Conservation (phyloP, 2,888 invertebrate genomes). For the Chrysotoxum bicinctum region DNA sequence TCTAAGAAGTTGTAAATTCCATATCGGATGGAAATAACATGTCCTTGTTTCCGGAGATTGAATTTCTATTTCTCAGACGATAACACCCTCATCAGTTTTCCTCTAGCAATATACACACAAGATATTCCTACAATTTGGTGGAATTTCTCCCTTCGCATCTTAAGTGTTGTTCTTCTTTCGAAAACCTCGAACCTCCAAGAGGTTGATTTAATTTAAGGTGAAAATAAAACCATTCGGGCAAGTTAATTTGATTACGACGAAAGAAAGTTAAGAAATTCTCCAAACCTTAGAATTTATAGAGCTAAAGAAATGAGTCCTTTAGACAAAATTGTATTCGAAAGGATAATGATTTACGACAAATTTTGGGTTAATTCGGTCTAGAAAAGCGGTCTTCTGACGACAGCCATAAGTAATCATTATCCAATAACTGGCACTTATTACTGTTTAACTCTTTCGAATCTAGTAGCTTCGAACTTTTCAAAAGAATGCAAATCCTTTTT, state of each 20-base stretch:
- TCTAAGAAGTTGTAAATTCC: background rate
- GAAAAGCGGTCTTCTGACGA: background rate
- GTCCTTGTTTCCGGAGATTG: background rate
- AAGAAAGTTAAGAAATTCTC: background rate
- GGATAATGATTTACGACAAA: background rate
- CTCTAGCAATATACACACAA: slow-evolving; percentile 30
- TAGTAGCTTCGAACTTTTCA: background rate
- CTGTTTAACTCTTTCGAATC: background rate
- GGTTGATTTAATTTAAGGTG: slow-evolving; percentile 49
- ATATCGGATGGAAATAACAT: background rate
- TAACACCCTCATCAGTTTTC: slow-evolving; percentile 28
- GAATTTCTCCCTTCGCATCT: too few species aligned
- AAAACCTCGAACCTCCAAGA: background rate
- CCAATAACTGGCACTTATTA: background rate
- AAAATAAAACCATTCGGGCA: slow-evolving; percentile 50
- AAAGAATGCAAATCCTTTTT: background rate
- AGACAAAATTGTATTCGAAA: background rate
- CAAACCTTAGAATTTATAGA: background rate
- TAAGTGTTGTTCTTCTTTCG: slow-evolving; percentile 8
- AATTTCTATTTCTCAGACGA: background rate
- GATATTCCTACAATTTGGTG: background rate
- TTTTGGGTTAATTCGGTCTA: background rate
- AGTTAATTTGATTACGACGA: slow-evolving; percentile 9
- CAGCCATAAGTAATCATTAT: background rate
- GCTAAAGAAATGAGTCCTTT: background rate